Percentiles rank a stretch among this genome's conserved stretches.
Conservation (phyloP, 2,888 invertebrate genomes). For the Nomada ruficornis region DNA sequence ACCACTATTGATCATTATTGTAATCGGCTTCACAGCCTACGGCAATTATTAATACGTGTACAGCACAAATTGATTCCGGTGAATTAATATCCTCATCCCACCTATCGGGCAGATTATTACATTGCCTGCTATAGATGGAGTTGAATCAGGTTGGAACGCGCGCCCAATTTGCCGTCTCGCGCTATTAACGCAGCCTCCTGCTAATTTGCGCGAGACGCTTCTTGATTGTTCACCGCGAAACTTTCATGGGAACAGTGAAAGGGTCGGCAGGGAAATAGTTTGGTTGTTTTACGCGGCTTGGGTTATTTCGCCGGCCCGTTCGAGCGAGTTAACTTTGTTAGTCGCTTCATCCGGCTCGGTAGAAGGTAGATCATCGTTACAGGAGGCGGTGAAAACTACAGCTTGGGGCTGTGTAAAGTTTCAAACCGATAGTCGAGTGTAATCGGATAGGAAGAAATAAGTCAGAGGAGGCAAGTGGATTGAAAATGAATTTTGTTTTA, state of each 20-base stretch:
- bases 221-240: conserved; percentile 15
- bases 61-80: conserved; percentile 56
- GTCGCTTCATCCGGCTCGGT: conserved; percentile 11
- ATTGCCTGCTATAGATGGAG: conserved; percentile 35
- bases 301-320: conserved; percentile 8
- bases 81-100: conserved; percentile 49
- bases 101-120: conserved; percentile 44
- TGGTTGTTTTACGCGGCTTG: conserved; percentile 16
- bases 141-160: conserved; percentile 28
- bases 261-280: not conserved
- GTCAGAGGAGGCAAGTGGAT: not conserved
- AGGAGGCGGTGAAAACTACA: not conserved
- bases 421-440: not conserved
- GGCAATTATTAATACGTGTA: conserved; percentile 52
- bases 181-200: conserved; percentile 20
- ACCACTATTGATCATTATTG: conserved; percentile 18
- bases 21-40: conserved; percentile 37
- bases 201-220: conserved; percentile 27
- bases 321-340: conserved; percentile 24
- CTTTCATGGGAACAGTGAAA: not conserved
- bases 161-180: conserved; percentile 27
- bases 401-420: not conserved
- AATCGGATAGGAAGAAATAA: not conserved
- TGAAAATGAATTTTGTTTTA: conserved; percentile 3
- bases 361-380: conserved; percentile 10